phyloP scores from a whole-genome alignment of 2,797 vertebrate genomes.

The Dermochelys coriacea region DNA sequence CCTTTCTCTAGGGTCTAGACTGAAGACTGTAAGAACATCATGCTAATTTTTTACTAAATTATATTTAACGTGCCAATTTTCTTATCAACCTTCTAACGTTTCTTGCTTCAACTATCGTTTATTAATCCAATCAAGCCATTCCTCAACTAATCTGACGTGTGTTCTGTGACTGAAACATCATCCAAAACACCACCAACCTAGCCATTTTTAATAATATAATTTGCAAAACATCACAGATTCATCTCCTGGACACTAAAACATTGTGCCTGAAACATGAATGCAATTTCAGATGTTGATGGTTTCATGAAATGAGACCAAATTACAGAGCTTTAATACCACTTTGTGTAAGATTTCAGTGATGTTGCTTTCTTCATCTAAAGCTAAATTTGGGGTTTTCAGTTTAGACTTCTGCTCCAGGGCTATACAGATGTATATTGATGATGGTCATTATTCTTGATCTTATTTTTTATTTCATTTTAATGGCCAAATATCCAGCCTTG shows the following conservation, averaged over 20 bases:
- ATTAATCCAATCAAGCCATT: neutral
- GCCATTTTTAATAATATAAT: constrained; percentile 11
- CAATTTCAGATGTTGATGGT: constrained; percentile 4
- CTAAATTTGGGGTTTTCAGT: constrained; percentile 7
- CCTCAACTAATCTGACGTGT: neutral
- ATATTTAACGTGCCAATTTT: constrained; percentile 17
- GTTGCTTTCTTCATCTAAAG: constrained; percentile 2
- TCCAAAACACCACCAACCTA: neutral
- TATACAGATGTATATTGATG: neutral
- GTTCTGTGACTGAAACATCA: constrained; percentile 8
- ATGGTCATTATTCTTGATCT: neutral
- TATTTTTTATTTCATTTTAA: constrained; percentile 18
- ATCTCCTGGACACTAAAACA: constrained; percentile 4
- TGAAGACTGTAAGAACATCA: neutral
- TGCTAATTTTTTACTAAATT: neutral
- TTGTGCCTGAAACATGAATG: neutral
- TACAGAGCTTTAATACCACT: neutral
- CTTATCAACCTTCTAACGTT: neutral
- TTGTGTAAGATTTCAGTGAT: neutral
- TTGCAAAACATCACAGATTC: constrained; percentile 5
- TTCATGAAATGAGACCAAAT: neutral
- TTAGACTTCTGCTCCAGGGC: constrained; percentile 29
- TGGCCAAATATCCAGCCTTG: neutral
- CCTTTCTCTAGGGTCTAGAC: neutral
- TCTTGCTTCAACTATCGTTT: constrained; percentile 21